Percentiles rank a stretch among this genome's conserved stretches.
These are phyloP conservation scores for Phymorhynchus buccinoides DNA, from an alignment of 1,140 invertebrate species.

Conservation along the genomic window DNA sequence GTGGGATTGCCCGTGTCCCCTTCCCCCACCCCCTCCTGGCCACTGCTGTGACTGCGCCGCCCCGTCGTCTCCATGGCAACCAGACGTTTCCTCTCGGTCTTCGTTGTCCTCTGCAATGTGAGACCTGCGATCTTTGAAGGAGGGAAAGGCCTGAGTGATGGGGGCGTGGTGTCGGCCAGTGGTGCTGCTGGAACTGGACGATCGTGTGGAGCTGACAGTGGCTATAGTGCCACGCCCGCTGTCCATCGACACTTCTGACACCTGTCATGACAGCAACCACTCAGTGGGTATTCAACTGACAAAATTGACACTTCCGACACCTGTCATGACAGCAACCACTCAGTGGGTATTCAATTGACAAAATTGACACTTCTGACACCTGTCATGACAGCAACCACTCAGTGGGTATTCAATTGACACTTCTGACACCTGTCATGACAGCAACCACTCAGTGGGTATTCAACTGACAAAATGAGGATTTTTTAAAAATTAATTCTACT, in stretches of 20 bases:
- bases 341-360: too few species aligned
- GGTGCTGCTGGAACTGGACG: constrained; percentile 45
- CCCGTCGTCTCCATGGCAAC: neutral
- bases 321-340: too few species aligned
- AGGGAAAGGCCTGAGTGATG: constrained; percentile 59
- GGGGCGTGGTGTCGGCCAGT: constrained; percentile 51
- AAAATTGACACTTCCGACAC: too few species aligned
- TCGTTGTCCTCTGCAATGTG: too few species aligned
- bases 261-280: constrained; percentile 48
- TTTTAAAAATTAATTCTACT: too few species aligned
- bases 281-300: too few species aligned
- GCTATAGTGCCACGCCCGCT: constrained; percentile 72
- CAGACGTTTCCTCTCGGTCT: constrained; percentile 50
- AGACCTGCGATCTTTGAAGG: constrained; percentile 50
- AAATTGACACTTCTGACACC: too few species aligned
- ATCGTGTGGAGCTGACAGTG: constrained; percentile 46
- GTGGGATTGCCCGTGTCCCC: constrained; percentile 43
- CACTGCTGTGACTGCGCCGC: neutral
- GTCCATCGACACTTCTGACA: constrained; percentile 70
- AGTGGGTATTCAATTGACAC: too few species aligned
- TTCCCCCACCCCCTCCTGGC: neutral
- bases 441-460: too few species aligned
- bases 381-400: too few species aligned
- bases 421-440: too few species aligned
- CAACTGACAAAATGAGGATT: too few species aligned